These are phyloP conservation scores for Florisuga fusca DNA, from an alignment of 2,797 vertebrate species.

Conservation along the genomic window DNA sequence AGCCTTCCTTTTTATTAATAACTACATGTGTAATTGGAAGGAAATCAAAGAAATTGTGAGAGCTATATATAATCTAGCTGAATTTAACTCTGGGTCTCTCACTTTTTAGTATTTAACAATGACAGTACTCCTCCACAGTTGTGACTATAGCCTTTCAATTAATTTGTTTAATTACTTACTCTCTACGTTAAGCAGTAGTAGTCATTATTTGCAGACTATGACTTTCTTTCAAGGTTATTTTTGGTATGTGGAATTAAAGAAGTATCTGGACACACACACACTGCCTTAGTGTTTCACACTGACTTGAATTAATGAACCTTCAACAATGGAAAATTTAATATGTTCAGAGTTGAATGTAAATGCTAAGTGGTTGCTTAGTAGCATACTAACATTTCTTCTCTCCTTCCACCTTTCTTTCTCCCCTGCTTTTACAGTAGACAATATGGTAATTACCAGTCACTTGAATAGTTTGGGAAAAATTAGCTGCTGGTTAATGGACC, in stretches of 20 bases:
- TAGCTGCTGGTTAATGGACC: background rate
- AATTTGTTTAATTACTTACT: slow-evolving; percentile 22
- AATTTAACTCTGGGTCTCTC: background rate
- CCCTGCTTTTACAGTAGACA: background rate
- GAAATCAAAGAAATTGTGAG: background rate
- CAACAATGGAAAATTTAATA: slow-evolving; percentile 12
- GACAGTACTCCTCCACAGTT: background rate
- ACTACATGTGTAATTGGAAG: background rate
- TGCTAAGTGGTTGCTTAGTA: slow-evolving; percentile 12
- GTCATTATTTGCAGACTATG: background rate
- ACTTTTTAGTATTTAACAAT: background rate
- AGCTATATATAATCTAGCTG: background rate
- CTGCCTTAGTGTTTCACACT: slow-evolving; percentile 7
- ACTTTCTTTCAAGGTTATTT: slow-evolving; percentile 48
- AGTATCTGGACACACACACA: background rate
- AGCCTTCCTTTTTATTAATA: background rate
- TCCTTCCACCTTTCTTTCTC: background rate
- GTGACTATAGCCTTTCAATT: slow-evolving; percentile 14
- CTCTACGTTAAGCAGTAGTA: background rate
- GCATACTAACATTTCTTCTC: slow-evolving; percentile 30
- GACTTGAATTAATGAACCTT: slow-evolving; percentile 59
- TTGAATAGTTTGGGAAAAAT: background rate
- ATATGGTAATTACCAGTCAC: slow-evolving; percentile 1
- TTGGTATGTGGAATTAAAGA: slow-evolving; percentile 6
- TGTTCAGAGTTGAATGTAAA: slow-evolving; percentile 37